Evolutionary conservation across 2,113 vertebrate genomes (phyloP).

Genomic region (Paratilapia polleni): DNA sequence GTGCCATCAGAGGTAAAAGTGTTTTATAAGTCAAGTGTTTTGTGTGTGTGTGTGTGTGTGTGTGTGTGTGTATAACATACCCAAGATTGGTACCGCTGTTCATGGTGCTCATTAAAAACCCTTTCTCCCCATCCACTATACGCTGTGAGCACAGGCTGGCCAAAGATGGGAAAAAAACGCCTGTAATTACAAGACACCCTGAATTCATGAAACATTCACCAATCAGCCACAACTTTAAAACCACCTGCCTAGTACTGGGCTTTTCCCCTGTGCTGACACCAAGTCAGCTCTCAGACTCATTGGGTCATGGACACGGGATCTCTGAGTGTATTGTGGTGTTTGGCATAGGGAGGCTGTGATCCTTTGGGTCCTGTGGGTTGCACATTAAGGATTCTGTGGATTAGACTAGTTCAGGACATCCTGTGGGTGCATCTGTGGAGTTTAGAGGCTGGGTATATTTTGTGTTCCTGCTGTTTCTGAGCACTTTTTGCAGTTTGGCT

Average conservation of each 20-base stretch:
- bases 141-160: constrained; percentile 84
- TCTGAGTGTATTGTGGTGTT: not conserved
- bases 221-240: not conserved
- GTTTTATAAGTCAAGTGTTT: not conserved
- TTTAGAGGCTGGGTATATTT: too few relatives aligned
- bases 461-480: too few relatives aligned
- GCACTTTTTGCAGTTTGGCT: too few relatives aligned
- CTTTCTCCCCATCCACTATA: constrained; percentile 83
- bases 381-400: too few relatives aligned
- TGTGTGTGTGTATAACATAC: constrained; percentile 70
- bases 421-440: too few relatives aligned
- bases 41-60: too few relatives aligned
- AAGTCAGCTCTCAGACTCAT: too few relatives aligned
- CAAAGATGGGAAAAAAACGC: constrained; percentile 79
- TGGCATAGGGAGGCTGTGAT: not conserved
- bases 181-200: constrained; percentile 26
- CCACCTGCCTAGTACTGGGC: not conserved
- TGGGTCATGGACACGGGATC: too few relatives aligned
- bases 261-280: too few relatives aligned
- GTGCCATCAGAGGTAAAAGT: not conserved
- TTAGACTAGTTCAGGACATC: too few relatives aligned
- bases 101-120: constrained; percentile 86
- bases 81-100: constrained; percentile 87
- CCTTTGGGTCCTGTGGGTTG: fast-evolving
- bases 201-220: not conserved